These are phyloP conservation scores for Nyctereutes procyonoides DNA, from an alignment of 2,113 vertebrate species.

Conservation along the genomic window DNA sequence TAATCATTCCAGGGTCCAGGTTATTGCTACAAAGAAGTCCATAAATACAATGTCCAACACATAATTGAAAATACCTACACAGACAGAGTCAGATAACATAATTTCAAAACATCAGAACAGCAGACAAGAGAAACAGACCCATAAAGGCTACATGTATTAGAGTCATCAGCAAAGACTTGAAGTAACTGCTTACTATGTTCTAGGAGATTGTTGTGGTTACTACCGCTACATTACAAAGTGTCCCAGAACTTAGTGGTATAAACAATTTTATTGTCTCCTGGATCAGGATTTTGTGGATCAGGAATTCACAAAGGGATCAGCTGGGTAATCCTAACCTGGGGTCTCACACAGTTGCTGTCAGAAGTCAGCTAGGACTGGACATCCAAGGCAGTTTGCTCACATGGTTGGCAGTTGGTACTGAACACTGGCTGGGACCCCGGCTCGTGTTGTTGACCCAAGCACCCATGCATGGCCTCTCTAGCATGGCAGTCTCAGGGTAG, in stretches of 20 bases:
- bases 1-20: neutral
- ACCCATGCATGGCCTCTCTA: neutral
- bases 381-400: neutral
- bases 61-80: slow-evolving; percentile 20
- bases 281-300: neutral
- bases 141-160: neutral
- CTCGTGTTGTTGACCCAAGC: neutral
- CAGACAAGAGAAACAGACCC: slow-evolving; percentile 12
- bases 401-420: neutral
- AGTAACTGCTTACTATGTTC: neutral
- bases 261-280: neutral
- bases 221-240: neutral
- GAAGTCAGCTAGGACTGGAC: neutral
- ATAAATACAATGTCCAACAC: neutral
- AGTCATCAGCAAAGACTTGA: slow-evolving; percentile 20
- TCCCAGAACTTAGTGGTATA: neutral
- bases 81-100: neutral
- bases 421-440: neutral
- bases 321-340: neutral
- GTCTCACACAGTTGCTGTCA: neutral
- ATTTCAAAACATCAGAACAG: slow-evolving; percentile 34
- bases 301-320: neutral
- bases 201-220: neutral
- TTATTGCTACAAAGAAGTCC: neutral
- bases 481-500: neutral